Evolutionary conservation across 2,113 vertebrate species (phyloP).

Genomic region (Okapia johnstoni): DNA sequence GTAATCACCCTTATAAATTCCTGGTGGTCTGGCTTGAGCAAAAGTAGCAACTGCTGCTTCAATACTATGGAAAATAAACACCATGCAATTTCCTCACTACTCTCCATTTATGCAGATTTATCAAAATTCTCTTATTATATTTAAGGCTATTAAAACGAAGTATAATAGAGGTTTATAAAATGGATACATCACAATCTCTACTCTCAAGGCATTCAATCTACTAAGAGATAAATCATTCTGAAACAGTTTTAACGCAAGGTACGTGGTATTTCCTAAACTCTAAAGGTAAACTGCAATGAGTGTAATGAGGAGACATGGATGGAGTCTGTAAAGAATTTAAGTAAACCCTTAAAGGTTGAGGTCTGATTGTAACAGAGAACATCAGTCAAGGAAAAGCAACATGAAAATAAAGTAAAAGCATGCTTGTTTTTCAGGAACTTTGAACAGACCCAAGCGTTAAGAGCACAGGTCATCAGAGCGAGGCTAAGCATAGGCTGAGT

Average conservation of each 20-base stretch:
- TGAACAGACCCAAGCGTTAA: not conserved
- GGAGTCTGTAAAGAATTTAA: slow-evolving; percentile 6
- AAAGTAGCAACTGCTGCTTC: slow-evolving; percentile 96
- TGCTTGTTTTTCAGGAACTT: not conserved
- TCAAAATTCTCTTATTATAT: slow-evolving; percentile 25
- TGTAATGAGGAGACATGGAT: not conserved
- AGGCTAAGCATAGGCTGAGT: not conserved
- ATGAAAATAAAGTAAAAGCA: not conserved
- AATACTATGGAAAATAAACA: slow-evolving; percentile 82
- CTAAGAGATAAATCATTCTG: slow-evolving; percentile 4
- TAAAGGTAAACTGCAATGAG: not conserved
- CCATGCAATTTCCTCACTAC: slow-evolving; percentile 46
- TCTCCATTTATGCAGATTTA: slow-evolving; percentile 20
- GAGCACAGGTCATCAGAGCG: not conserved
- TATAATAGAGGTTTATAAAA: not conserved
- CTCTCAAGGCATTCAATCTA: not conserved
- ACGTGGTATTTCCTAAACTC: not conserved
- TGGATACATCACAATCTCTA: not conserved
- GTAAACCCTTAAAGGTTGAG: not conserved
- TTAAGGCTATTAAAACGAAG: slow-evolving; percentile 1
- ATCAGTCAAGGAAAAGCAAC: not conserved
- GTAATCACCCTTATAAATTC: slow-evolving; percentile 99
- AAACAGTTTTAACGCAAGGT: not conserved
- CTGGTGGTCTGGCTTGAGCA: slow-evolving; percentile 91
- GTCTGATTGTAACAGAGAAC: not conserved